phyloP scores from a whole-genome alignment of 2,113 vertebrate species.

The Lanius collurio region DNA sequence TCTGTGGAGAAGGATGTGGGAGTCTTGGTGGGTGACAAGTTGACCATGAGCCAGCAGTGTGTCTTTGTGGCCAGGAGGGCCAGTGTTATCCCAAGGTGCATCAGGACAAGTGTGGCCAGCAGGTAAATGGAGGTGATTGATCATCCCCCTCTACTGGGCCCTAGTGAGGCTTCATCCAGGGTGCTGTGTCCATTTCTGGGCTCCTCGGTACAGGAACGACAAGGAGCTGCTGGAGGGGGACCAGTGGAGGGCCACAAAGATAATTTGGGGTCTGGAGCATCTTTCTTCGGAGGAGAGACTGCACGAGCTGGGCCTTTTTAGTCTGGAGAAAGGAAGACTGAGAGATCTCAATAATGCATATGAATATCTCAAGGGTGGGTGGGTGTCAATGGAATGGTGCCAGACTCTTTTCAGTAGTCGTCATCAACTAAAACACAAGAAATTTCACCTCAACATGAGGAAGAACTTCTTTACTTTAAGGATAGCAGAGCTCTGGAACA shows the following conservation, averaged over 20 bases:
- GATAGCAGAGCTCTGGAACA: background rate
- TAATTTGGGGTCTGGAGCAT: background rate
- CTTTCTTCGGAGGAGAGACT: background rate
- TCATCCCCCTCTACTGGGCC: background rate
- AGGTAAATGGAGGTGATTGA: background rate
- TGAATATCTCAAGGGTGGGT: background rate
- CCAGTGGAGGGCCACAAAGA: background rate
- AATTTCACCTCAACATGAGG: background rate
- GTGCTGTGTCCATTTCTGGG: background rate
- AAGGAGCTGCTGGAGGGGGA: background rate
- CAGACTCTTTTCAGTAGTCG: background rate
- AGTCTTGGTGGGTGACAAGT: background rate
- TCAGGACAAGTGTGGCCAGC: background rate
- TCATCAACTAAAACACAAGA: background rate
- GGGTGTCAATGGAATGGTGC: background rate
- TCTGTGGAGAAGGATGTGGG: background rate
- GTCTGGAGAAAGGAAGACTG: background rate
- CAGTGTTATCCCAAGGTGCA: background rate
- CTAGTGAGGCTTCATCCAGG: no score
- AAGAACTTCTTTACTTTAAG: background rate
- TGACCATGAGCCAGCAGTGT: background rate
- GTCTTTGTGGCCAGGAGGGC: no score
- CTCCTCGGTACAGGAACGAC: background rate
- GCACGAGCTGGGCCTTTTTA: background rate
- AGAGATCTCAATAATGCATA: background rate